These are phyloP conservation scores for Calycopis cecrops DNA, from an alignment of 1,140 invertebrate genomes.

Conservation along the genomic window DNA sequence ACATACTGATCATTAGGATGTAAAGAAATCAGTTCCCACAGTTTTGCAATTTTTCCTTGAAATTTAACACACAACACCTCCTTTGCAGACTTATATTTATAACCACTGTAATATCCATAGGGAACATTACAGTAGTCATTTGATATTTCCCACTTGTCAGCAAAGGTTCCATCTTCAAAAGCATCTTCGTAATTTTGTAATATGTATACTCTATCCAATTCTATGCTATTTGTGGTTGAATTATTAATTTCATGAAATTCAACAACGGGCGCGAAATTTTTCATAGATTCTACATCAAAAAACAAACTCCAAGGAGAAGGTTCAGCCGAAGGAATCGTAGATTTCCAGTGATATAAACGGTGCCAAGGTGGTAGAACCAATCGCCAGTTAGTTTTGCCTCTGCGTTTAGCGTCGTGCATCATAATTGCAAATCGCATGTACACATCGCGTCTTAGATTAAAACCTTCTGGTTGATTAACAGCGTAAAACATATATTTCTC, in stretches of 20 bases:
- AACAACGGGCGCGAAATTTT: constrained; percentile 88
- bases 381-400: constrained; percentile 70
- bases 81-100: constrained; percentile 78
- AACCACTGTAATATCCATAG: constrained; percentile 70
- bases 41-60: constrained; percentile 84
- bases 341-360: constrained; percentile 92
- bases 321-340: constrained; percentile 74
- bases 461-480: constrained; percentile 96
- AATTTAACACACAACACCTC: constrained; percentile 87
- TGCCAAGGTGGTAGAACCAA: constrained; percentile 94
- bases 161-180: constrained; percentile 87
- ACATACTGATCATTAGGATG: constrained; percentile 73
- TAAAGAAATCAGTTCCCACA: constrained; percentile 75
- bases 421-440: constrained; percentile 94
- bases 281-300: constrained; percentile 90
- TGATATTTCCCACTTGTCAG: constrained; percentile 85
- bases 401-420: constrained; percentile 77
- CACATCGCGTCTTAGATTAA: constrained; percentile 96
- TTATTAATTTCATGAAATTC: constrained; percentile 87
- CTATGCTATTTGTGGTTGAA: constrained; percentile 43
- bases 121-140: constrained; percentile 56
- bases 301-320: constrained; percentile 86
- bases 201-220: constrained; percentile 86
- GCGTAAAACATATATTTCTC: constrained; percentile 85
- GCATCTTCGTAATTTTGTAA: constrained; percentile 92